A percentile compares a stretch with the other conserved stretches of the same genome.
These are phyloP conservation scores for Chymomyza fuscimana DNA, from an alignment of 2,888 invertebrate species.

Conservation along the genomic window DNA sequence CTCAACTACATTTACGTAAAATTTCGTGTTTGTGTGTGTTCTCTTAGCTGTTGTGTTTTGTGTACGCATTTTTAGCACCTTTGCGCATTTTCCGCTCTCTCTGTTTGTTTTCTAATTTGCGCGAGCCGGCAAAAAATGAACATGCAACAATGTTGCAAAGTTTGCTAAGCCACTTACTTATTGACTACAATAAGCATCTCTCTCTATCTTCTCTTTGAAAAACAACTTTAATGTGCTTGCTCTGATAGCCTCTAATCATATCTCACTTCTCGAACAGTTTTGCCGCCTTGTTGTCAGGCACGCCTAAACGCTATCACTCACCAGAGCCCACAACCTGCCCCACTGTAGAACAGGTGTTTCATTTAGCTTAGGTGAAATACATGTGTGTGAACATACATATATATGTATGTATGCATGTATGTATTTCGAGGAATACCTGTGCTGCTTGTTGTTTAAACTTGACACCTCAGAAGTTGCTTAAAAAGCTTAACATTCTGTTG, in stretches of 20 bases:
- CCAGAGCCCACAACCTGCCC: slow-evolving; percentile 62
- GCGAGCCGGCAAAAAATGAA: not conserved
- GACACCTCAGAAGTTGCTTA: slow-evolving; percentile 40
- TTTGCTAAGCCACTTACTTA: too few species aligned
- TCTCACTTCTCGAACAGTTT: not conserved
- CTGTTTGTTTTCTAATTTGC: slow-evolving; percentile 55
- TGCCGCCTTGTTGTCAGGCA: not conserved
- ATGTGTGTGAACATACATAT: too few species aligned
- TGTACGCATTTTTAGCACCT: slow-evolving; percentile 64
- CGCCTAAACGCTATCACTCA: slow-evolving; percentile 43
- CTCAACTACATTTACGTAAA: not conserved
- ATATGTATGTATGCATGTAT: too few species aligned
- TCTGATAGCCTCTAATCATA: slow-evolving; percentile 4
- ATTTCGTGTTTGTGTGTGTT: slow-evolving; percentile 5
- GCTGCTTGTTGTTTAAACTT: slow-evolving; percentile 17
- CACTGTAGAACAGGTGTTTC: slow-evolving; percentile 61
- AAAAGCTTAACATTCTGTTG: slow-evolving; percentile 6
- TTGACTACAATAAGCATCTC: not conserved
- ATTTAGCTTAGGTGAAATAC: not conserved
- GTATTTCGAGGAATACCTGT: not conserved
- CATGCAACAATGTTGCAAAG: too few species aligned
- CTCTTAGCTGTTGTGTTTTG: slow-evolving; percentile 14
- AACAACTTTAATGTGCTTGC: slow-evolving; percentile 8
- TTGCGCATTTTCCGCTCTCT: slow-evolving; percentile 33
- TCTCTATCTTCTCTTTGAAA: not conserved